Conservation (phyloP, 2,888 invertebrate species). For the Trichopoda pennipes region DNA sequence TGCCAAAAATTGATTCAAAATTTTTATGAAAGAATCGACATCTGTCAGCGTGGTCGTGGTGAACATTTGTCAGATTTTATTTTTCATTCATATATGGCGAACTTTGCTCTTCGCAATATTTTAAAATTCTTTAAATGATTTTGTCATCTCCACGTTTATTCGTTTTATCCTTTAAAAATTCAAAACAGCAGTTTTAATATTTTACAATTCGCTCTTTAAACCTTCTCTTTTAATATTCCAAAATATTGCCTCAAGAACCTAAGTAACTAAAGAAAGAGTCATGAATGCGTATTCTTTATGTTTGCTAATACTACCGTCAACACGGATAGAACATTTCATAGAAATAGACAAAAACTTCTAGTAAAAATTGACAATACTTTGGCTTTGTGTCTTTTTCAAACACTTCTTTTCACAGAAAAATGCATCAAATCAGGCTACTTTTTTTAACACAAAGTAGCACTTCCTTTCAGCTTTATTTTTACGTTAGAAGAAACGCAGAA, state of each 20-base stretch:
- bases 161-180: too few relatives aligned
- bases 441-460: neutral
- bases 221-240: neutral
- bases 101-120: too few relatives aligned
- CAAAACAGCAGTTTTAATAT: too few relatives aligned
- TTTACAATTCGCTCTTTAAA: too few relatives aligned
- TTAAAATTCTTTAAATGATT: too few relatives aligned
- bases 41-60: too few relatives aligned
- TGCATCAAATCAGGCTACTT: slow-evolving; percentile 23
- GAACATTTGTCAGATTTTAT: too few relatives aligned
- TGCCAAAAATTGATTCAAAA: too few relatives aligned
- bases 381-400: slow-evolving; percentile 11
- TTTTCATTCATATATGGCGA: too few relatives aligned
- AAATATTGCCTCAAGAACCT: neutral
- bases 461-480: slow-evolving; percentile 6
- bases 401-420: slow-evolving; percentile 20
- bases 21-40: too few relatives aligned
- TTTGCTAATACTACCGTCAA: neutral
- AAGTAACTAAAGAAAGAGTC: neutral
- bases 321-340: neutral
- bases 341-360: slow-evolving; percentile 22
- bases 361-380: slow-evolving; percentile 39
- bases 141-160: too few relatives aligned
- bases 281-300: neutral
- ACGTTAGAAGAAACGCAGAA: neutral